These are phyloP conservation scores for Phaonia tiefii DNA, from an alignment of 2,888 invertebrate species.

Conservation along the genomic window DNA sequence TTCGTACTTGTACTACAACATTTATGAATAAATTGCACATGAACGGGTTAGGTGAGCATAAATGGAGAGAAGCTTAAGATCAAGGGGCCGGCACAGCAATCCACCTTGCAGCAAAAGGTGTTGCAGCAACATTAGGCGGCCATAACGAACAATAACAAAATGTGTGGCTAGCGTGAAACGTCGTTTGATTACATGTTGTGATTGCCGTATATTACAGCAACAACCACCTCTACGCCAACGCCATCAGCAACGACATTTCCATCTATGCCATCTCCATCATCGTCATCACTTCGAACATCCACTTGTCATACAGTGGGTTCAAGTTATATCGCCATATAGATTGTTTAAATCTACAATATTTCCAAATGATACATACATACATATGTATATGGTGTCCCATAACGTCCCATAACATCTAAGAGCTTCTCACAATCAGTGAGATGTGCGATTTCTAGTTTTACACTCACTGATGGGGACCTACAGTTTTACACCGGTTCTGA, in stretches of 20 bases:
- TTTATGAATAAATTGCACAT: slow-evolving; percentile 78
- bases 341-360: too few species aligned
- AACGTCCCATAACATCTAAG: too few species aligned
- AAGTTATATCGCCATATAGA: too few species aligned
- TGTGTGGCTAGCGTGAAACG: slow-evolving; percentile 44
- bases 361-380: too few species aligned
- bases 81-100: slow-evolving; percentile 45
- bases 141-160: slow-evolving; percentile 48
- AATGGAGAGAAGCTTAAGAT: not conserved
- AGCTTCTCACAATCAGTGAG: too few species aligned
- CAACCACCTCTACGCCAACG: slow-evolving; percentile 54
- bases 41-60: slow-evolving; percentile 67
- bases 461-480: too few species aligned
- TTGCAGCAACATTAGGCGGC: slow-evolving; percentile 52
- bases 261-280: slow-evolving; percentile 16
- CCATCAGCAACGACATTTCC: slow-evolving; percentile 31
- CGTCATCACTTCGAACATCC: not conserved
- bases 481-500: too few species aligned
- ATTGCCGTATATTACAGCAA: slow-evolving; percentile 43
- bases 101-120: slow-evolving; percentile 40
- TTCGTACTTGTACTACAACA: slow-evolving; percentile 70
- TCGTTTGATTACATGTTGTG: slow-evolving; percentile 40
- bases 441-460: too few species aligned
- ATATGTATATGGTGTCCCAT: too few species aligned
- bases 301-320: not conserved